Percentiles rank a stretch among this genome's conserved stretches.
phyloP scores from a whole-genome alignment of 2,888 invertebrate species.

The Herminia tarsipennalis region DNA sequence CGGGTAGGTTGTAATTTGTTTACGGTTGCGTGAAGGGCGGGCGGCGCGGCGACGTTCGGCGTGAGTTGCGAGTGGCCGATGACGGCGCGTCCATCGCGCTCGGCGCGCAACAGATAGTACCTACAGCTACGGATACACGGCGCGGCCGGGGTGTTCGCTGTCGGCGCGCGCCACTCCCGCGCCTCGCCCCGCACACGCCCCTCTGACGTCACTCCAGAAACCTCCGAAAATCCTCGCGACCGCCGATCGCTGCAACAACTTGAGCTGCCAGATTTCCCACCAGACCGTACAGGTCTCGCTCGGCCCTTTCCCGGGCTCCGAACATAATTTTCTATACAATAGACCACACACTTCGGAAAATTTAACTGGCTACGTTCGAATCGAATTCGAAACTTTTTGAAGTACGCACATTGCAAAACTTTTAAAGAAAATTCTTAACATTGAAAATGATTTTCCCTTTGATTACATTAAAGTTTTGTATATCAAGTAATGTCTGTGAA shows the following conservation, averaged over 20 bases:
- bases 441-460: too few relatives aligned
- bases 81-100: conserved; percentile 71
- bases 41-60: conserved; percentile 52
- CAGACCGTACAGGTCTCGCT: too few relatives aligned
- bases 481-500: too few relatives aligned
- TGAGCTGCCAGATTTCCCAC: conserved; percentile 48
- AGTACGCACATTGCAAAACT: too few relatives aligned
- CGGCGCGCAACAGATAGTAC: conserved; percentile 78
- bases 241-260: conserved; percentile 65
- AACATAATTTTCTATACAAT: too few relatives aligned
- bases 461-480: too few relatives aligned
- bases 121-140: conserved; percentile 57
- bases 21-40: conserved; percentile 65
- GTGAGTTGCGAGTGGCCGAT: conserved; percentile 47
- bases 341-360: too few relatives aligned
- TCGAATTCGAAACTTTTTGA: too few relatives aligned
- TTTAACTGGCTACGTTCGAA: too few relatives aligned
- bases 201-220: conserved; percentile 78
- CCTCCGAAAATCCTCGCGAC: conserved; percentile 71
- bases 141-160: conserved; percentile 22
- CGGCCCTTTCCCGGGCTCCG: too few relatives aligned
- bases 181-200: conserved; percentile 44
- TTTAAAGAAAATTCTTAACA: too few relatives aligned
- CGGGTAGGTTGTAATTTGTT: conserved; percentile 67
- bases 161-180: conserved; percentile 63